Conservation (phyloP, 2,797 vertebrate species). For the Columba guinea region DNA sequence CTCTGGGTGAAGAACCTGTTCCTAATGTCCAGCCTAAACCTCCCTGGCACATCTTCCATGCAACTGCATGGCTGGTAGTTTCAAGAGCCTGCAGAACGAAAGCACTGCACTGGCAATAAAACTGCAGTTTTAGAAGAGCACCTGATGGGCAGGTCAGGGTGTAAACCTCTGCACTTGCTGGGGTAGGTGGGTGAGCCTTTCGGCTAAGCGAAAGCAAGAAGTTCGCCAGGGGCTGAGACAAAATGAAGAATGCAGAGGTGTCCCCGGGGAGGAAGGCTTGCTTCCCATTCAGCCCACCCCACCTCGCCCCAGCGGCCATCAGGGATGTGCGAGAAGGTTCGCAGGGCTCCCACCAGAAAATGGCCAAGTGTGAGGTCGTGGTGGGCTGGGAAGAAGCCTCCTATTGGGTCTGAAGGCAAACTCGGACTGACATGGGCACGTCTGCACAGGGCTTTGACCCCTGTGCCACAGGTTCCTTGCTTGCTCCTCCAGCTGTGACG, state of each 20-base stretch:
- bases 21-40: too few relatives aligned
- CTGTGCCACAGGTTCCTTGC: not conserved
- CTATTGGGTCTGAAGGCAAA: not conserved
- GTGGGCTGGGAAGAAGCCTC: not conserved
- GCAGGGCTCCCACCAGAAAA: not conserved
- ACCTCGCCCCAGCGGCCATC: fast-evolving
- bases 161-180: fast-evolving
- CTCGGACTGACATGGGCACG: fast-evolving
- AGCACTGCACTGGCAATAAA: not conserved
- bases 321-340: not conserved
- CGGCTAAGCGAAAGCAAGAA: not conserved
- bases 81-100: not conserved
- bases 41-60: too few relatives aligned
- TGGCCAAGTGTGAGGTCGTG: not conserved
- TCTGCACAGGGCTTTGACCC: not conserved
- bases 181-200: not conserved
- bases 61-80: fast-evolving
- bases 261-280: not conserved
- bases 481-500: fast-evolving
- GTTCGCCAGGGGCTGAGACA: fast-evolving
- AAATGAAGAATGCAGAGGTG: fast-evolving
- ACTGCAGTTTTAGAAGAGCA: not conserved
- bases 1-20: too few relatives aligned
- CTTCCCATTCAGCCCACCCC: not conserved
- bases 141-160: fast-evolving